Conservation (phyloP, 2,888 invertebrate genomes). For the Eucriotettix oculatus region DNA sequence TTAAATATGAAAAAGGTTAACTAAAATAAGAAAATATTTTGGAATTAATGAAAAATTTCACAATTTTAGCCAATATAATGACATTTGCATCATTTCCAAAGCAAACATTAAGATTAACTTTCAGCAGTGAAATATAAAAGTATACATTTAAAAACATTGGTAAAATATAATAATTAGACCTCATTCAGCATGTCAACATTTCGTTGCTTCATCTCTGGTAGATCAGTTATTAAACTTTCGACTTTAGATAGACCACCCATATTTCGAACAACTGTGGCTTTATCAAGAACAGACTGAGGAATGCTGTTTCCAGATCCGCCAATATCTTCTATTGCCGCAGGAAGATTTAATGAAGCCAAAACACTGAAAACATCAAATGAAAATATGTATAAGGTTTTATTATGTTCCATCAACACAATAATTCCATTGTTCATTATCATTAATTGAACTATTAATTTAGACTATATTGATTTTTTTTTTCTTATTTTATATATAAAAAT, state of each 20-base stretch:
- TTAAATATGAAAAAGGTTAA: no score
- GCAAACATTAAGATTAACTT: no score
- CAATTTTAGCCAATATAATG: no score
- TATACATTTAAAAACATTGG: no score
- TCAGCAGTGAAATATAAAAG: no score
- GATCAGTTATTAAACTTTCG: conserved; percentile 57
- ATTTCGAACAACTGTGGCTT: conserved; percentile 54
- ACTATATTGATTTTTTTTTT: no score
- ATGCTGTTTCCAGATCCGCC: conserved; percentile 44
- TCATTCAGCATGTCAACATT: conserved; percentile 92
- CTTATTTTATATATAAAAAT: no score
- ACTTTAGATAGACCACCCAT: conserved; percentile 58
- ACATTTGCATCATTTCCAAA: no score
- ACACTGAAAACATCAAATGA: conserved; percentile 33
- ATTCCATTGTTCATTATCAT: not conserved
- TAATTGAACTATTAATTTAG: no score
- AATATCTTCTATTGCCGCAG: conserved; percentile 85
- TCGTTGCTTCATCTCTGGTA: conserved; percentile 78
- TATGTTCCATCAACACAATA: not conserved
- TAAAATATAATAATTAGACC: conserved; percentile 26
- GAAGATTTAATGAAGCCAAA: conserved; percentile 84
- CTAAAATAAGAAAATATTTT: not conserved
- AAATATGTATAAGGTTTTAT: no score
- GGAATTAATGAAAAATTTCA: not conserved
- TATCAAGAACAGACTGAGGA: conserved; percentile 77